A percentile compares a stretch with the other conserved stretches of the same genome.
Conservation (phyloP, 2,797 vertebrate genomes). For the Myotis myotis region DNA sequence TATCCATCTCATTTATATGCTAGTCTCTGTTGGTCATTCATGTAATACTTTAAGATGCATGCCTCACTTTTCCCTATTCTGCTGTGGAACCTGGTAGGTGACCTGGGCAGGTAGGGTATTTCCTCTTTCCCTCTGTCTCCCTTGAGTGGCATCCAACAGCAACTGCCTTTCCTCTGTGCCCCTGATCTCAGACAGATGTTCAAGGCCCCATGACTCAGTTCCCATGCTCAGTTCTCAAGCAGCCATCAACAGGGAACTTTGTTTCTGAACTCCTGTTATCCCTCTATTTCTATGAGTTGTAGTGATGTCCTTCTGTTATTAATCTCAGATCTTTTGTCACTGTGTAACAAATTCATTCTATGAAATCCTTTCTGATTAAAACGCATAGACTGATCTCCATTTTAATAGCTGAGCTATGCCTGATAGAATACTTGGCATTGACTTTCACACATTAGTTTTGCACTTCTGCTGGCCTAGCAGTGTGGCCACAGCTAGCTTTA, state of each 20-base stretch:
- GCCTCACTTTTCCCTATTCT: not conserved
- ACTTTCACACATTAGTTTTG: not conserved
- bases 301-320: not conserved
- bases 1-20: not conserved
- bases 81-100: not conserved
- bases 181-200: not conserved
- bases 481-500: not conserved
- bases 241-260: not conserved
- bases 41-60: not conserved
- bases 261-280: not conserved
- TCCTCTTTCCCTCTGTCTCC: not conserved
- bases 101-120: not conserved
- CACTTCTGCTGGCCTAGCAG: not conserved
- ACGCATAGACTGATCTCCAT: not conserved
- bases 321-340: not conserved
- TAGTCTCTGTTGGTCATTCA: not conserved
- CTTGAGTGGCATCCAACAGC: not conserved
- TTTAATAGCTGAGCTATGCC: not conserved
- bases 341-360: not conserved
- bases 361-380: not conserved
- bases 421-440: not conserved
- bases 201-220: too few relatives aligned
- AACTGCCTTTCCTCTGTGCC: not conserved
- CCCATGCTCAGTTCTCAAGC: not conserved
- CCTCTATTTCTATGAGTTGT: not conserved